Conservation (phyloP, 2,797 vertebrate species). For the Aeoliscus strigatus region DNA sequence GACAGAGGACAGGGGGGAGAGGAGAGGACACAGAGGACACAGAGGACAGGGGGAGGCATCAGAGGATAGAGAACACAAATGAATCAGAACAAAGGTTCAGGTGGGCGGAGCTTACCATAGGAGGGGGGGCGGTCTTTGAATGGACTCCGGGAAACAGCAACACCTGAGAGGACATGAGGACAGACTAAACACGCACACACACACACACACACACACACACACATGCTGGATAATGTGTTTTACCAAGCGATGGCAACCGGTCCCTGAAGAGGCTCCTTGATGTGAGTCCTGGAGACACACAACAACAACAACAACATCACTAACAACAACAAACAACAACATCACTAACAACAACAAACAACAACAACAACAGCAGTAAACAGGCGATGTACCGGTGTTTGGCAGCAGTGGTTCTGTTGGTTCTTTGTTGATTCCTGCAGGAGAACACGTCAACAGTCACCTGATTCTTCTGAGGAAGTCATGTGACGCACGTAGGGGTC, state of each 20-base stretch:
- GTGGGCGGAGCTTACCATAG: slow-evolving; percentile 49
- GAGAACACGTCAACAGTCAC: not conserved
- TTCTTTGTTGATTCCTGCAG: slow-evolving; percentile 53
- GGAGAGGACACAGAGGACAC: no score
- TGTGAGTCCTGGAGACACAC: slow-evolving; percentile 24
- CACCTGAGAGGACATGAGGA: slow-evolving; percentile 63
- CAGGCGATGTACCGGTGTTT: slow-evolving; percentile 15
- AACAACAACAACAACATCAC: not conserved
- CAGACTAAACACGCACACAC: no score
- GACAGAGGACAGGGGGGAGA: no score
- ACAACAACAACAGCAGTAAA: no score
- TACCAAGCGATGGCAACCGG: slow-evolving; percentile 72
- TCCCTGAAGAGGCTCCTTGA: slow-evolving; percentile 63
- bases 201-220: no score
- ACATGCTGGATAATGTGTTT: no score
- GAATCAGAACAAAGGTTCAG: not conserved
- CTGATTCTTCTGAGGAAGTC: not conserved
- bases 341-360: no score
- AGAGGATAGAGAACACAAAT: no score
- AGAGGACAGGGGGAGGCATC: no score
- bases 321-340: not conserved
- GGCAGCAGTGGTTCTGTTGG: slow-evolving; percentile 14
- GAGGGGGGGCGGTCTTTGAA: slow-evolving; percentile 61
- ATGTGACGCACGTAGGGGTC: no score
- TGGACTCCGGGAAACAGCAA: slow-evolving; percentile 60